Conservation (phyloP, 1,140 invertebrate species). For the Papilio machaon region DNA sequence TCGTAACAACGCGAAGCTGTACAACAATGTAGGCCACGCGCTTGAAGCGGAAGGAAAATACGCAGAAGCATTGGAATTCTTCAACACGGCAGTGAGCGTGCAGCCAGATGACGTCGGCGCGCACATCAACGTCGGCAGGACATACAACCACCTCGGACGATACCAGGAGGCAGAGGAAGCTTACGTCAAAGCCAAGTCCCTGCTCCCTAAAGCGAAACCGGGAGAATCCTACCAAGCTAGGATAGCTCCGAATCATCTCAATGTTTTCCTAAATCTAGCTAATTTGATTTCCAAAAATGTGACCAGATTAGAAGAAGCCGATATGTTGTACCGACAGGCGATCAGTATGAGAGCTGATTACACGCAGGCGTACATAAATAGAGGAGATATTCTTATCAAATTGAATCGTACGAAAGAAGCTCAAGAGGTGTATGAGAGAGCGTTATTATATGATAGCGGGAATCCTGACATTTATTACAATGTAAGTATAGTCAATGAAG, state of each 20-base stretch:
- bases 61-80: conserved; percentile 94
- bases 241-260: conserved; percentile 97
- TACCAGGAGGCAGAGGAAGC: conserved; percentile 95
- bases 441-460: conserved; percentile 95
- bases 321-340: conserved; percentile 94
- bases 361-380: conserved; percentile 98
- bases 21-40: conserved; percentile 98
- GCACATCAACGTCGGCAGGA: conserved; percentile 97
- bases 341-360: conserved; percentile 99
- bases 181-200: conserved; percentile 93
- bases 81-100: conserved; percentile 95
- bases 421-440: conserved; percentile 96
- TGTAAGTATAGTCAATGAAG: conserved; percentile 80
- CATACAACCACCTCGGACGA: conserved; percentile 95
- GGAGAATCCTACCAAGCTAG: conserved; percentile 97
- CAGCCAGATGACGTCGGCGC: conserved; percentile 98
- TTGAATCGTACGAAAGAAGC: conserved; percentile 97
- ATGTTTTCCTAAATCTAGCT: conserved; percentile 97
- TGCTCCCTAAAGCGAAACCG: conserved; percentile 94
- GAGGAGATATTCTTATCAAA: conserved; percentile 97
- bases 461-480: conserved; percentile 99
- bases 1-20: conserved; percentile 96
- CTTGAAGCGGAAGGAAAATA: conserved; percentile 93
- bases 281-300: conserved; percentile 97
- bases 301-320: conserved; percentile 95